These are phyloP conservation scores for Calliphora vomitoria DNA, from an alignment of 2,888 invertebrate species.

Conservation along the genomic window DNA sequence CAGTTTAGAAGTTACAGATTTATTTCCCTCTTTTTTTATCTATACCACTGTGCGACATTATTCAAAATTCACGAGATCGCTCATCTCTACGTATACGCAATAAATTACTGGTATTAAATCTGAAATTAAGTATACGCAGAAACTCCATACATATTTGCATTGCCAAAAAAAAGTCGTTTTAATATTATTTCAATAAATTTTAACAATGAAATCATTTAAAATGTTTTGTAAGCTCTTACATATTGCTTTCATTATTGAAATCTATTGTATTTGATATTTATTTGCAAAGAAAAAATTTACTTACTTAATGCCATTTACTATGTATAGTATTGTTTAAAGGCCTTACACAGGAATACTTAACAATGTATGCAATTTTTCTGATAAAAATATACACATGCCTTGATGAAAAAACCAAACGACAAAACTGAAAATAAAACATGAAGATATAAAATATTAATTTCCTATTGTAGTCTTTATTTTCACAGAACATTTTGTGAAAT, in stretches of 20 bases:
- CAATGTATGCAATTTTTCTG: slow-evolving; percentile 1
- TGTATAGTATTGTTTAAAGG: not conserved
- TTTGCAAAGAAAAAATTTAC: not conserved
- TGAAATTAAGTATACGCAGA: slow-evolving; percentile 4
- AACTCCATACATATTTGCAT: not conserved
- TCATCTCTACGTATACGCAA: too few relatives aligned
- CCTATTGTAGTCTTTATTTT: slow-evolving; percentile 16
- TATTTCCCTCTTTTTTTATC: too few relatives aligned
- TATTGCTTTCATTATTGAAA: slow-evolving; percentile 13
- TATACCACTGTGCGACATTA: too few relatives aligned
- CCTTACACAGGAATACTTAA: not conserved
- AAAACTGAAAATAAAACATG: not conserved
- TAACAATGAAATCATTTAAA: slow-evolving; percentile 8
- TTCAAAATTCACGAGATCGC: too few relatives aligned
- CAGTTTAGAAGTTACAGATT: too few relatives aligned
- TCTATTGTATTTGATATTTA: not conserved
- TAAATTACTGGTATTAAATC: not conserved
- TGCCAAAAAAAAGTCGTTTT: not conserved
- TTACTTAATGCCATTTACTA: not conserved
- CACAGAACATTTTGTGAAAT: not conserved
- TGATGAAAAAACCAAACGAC: not conserved
- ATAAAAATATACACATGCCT: not conserved
- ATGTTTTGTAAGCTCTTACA: not conserved
- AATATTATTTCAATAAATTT: slow-evolving; percentile 6
- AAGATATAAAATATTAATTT: slow-evolving; percentile 37